Evolutionary conservation across 2,888 invertebrate species (phyloP), one percentile per base, ranked within the genome.

Genomic region (Synanthedon tipuliformis): DNA sequence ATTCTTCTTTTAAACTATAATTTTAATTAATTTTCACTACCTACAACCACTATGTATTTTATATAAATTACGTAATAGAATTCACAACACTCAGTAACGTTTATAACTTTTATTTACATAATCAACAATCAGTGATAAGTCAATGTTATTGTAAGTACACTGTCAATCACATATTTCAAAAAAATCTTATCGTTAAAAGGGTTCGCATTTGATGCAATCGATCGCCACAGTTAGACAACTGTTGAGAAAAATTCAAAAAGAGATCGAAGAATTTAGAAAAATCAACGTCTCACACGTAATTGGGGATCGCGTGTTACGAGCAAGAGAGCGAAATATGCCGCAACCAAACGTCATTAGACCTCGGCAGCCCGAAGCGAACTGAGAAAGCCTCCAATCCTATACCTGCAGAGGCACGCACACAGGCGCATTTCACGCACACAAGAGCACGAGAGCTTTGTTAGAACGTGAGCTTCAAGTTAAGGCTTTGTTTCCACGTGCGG

Each of bases 331-430:
- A 57, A 51, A 41, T 41, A 40, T 41, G 18, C 16, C 40, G 55
- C 56, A 55, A 23, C 13, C 56, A 3, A 34, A 61, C 73, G 65
- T 62, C 65, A 63, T 64, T 54, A 58, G 54, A 64, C 57, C 67
- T 60, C 74, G 65, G 61, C 62, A 58, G 78, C 73, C 75, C 77
- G 72, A 78, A 76, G 78, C 75, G 74, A 75, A 86, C 85, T 86
- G 78, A 76, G 70, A 68, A 71, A 66, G 61, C 64, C 64, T 69
- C 67, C 64, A 66, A 65, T 64, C 59, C 65, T 59, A 79, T 85
- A 86, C 86, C 86, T 86, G 86, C 86, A 86, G 69, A 76, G 80
- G 56, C 73, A 81, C 83, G 71, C 85, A 82, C 83, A 85, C 84
- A 71, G 68, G 65, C 70, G 73, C 73, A 74, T 45, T 63, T 54